phyloP scores from a whole-genome alignment of 2,797 vertebrate species.

The Melanogrammus aeglefinus region DNA sequence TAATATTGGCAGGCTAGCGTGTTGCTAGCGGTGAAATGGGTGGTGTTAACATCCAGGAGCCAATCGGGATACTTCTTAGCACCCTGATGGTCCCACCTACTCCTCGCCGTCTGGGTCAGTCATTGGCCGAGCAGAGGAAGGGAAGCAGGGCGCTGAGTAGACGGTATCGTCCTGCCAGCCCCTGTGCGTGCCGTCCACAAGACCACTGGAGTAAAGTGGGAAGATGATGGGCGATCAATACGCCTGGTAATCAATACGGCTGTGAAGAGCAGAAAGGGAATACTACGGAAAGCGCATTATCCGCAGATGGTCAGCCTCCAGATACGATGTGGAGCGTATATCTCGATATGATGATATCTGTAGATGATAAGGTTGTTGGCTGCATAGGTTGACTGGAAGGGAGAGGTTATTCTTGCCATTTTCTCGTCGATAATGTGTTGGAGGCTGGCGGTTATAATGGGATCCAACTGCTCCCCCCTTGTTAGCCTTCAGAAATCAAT shows the following conservation, averaged over 20 bases:
- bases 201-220: not conserved
- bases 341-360: not conserved
- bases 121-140: constrained; percentile 34
- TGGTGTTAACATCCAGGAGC: constrained; percentile 9
- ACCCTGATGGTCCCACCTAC: constrained; percentile 20
- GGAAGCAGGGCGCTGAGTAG: not conserved
- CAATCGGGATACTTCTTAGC: constrained; percentile 19
- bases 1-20: not conserved
- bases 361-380: not conserved
- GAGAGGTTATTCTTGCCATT: not conserved
- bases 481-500: not conserved
- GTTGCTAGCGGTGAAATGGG: not conserved
- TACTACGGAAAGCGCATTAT: not conserved
- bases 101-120: not conserved
- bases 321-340: not conserved
- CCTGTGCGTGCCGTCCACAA: not conserved
- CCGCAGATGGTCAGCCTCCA: not conserved
- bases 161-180: not conserved
- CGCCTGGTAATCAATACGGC: constrained; percentile 3
- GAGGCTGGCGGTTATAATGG: not conserved
- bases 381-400: not conserved
- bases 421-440: not conserved
- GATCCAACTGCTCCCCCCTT: not conserved
- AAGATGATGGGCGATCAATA: not conserved
- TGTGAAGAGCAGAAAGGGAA: not conserved